phyloP scores from a whole-genome alignment of 2,113 vertebrate species.

The Malurus cyaneus region DNA sequence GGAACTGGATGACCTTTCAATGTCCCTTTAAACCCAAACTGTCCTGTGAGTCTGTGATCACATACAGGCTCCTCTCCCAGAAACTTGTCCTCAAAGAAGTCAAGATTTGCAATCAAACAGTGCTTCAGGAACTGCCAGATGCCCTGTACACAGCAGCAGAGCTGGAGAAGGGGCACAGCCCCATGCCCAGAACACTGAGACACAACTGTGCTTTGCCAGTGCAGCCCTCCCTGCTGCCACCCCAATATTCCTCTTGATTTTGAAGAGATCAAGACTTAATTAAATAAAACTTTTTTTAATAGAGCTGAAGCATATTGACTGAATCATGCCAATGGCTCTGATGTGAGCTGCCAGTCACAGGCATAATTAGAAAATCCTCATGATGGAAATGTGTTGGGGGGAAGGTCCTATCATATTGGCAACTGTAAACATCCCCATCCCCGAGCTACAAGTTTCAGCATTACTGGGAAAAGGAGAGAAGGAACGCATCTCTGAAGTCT shows the following conservation, averaged over 20 bases:
- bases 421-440: neutral
- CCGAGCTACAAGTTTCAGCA: neutral
- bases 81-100: neutral
- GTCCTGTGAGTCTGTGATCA: neutral
- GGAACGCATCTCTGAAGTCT: neutral
- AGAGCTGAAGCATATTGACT: neutral
- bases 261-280: neutral
- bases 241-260: neutral
- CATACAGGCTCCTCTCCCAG: neutral
- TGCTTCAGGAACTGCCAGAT: neutral
- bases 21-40: neutral
- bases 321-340: neutral
- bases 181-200: neutral
- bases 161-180: neutral
- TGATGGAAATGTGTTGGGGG: neutral
- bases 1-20: neutral
- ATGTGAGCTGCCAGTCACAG: constrained; percentile 20
- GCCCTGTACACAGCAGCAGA: neutral
- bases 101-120: neutral
- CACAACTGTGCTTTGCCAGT: neutral
- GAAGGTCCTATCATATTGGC: neutral
- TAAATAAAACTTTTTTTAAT: constrained; percentile 15
- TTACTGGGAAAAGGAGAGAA: neutral
- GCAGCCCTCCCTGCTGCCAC: neutral
- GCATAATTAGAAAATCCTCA: neutral